These are phyloP conservation scores for Mongoloraphidia duomilia DNA, from an alignment of 2,888 invertebrate species.

Conservation along the genomic window DNA sequence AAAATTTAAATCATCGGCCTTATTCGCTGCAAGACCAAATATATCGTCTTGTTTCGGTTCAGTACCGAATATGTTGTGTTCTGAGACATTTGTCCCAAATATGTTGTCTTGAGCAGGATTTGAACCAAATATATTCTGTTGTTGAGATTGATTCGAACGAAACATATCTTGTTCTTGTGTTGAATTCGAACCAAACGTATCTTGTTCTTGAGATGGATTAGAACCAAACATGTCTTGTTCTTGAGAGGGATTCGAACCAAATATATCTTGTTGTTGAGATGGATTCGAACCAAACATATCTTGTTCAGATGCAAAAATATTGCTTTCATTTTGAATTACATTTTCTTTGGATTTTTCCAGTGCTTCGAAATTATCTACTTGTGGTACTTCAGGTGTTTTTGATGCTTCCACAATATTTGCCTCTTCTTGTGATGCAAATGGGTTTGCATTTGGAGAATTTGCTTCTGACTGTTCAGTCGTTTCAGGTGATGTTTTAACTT, in stretches of 20 bases:
- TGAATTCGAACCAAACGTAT: constrained; percentile 12
- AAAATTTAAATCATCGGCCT: constrained; percentile 6
- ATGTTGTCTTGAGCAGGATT: constrained; percentile 6
- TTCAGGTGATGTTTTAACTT: constrained; percentile 1
- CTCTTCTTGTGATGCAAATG: constrained; percentile 5
- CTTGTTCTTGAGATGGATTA: constrained; percentile 9
- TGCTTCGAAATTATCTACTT: background rate
- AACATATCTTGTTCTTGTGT: background rate
- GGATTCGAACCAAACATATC: too few species aligned
- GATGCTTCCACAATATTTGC: background rate
- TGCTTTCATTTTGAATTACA: background rate
- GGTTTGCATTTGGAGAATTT: constrained; percentile 4
- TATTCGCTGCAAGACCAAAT: constrained; percentile 6
- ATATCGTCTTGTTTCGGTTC: constrained; percentile 8
- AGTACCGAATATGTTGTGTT: constrained; percentile 5
- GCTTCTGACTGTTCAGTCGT: background rate
- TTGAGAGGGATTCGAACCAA: constrained; percentile 12
- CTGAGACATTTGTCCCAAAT: constrained; percentile 5
- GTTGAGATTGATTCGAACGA: constrained; percentile 12
- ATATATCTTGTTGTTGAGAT: background rate
- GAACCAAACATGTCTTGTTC: constrained; percentile 7
- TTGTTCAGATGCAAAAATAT: too few species aligned
- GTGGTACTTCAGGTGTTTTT: background rate
- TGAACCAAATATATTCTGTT: constrained; percentile 18
- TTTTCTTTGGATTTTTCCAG: background rate